Evolutionary conservation across 2,797 vertebrate species (phyloP).

Genomic region (Zalophus californianus): DNA sequence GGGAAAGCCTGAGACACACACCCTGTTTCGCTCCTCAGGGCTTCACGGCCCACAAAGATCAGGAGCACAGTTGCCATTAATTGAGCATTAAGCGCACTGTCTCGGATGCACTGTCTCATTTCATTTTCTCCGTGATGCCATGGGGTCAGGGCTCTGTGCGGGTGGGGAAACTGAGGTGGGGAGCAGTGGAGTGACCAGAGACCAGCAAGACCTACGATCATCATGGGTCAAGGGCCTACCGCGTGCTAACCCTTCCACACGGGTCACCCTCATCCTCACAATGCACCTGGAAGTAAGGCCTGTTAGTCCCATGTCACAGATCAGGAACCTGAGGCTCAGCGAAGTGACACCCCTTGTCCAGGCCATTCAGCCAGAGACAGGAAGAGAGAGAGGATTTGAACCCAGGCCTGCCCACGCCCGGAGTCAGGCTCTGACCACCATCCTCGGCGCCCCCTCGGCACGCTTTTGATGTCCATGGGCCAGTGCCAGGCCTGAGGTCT

Average conservation of each 20-base stretch:
- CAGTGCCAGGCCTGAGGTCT: neutral
- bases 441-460: accelerated
- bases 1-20: neutral
- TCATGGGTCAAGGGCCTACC: neutral
- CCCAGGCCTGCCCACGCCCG: neutral
- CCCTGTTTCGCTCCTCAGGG: neutral
- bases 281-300: accelerated
- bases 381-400: neutral
- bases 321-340: neutral
- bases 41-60: neutral
- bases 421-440: neutral
- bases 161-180: neutral
- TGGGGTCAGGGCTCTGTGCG: neutral
- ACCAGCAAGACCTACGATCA: neutral
- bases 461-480: neutral
- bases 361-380: neutral
- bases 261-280: neutral
- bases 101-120: neutral
- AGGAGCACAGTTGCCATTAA: accelerated
- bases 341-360: neutral
- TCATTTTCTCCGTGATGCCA: neutral
- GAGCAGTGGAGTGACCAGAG: neutral
- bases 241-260: accelerated
- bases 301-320: neutral
- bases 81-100: neutral